These are phyloP conservation scores for Eupithecia inturbata DNA, from an alignment of 2,888 invertebrate species.

Conservation along the genomic window DNA sequence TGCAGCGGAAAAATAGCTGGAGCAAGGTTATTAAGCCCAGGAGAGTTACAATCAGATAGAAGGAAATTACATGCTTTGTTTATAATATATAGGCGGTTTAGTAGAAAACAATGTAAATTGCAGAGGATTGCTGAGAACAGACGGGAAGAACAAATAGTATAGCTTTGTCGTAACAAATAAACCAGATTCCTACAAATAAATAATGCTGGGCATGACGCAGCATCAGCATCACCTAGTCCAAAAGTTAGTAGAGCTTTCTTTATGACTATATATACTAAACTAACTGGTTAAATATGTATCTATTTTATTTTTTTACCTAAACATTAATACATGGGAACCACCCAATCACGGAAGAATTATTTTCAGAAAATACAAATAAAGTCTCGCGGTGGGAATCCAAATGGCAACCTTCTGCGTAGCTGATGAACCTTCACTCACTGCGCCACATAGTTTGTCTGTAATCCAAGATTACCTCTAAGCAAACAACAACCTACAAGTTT, in stretches of 20 bases:
- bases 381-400: neutral
- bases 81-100: conserved; percentile 8
- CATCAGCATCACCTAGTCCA: neutral
- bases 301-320: neutral
- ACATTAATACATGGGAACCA: neutral
- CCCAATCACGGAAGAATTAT: neutral
- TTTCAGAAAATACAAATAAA: neutral
- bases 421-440: neutral
- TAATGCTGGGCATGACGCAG: neutral
- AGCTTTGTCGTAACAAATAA: neutral
- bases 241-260: no score
- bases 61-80: conserved; percentile 18
- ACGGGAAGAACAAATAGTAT: neutral
- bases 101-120: conserved; percentile 4
- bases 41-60: conserved; percentile 16
- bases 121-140: neutral
- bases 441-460: neutral
- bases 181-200: neutral
- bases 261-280: no score
- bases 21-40: conserved; percentile 20
- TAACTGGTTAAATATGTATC: neutral
- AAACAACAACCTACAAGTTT: neutral
- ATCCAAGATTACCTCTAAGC: neutral
- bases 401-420: neutral
- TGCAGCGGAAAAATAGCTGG: conserved; percentile 14